Evolutionary conservation across 2,797 vertebrate species (phyloP), one percentile per base, ranked within the genome.

Genomic region (Champsocephalus gunnari): DNA sequence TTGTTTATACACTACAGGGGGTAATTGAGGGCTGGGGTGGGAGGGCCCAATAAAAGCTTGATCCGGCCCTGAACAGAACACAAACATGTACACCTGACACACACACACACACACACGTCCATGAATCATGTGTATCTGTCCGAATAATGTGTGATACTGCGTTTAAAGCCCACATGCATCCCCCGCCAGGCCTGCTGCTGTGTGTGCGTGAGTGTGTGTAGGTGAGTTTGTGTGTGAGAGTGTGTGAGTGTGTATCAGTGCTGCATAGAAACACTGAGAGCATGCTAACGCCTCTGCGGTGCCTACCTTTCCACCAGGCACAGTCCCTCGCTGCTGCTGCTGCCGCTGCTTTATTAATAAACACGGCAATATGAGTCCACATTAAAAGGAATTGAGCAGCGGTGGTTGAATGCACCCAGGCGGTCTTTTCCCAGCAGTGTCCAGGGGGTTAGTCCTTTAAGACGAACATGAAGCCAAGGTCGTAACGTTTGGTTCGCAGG

Each of bases 381-480:
- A 63, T 75, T 50, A 38, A 78, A 77, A 67, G 14, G 43, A 32
- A 56, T 66, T 49, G 73, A 44, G 70, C 24, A 21, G 47, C 54
- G 32, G 64, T 17, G 73, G 45, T 34, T 68, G 65, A 75, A 79
- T 70, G 73, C 66, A 71, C 24, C 77, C 58, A 3, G 65, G 72
- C 67, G 49, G 70, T 71, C 60, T 71, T 81, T 76, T 68, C 77
- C 72, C 71, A 65, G 74, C 74, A 64, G 53, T 13, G 61, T 77
- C 79, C 61, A 13, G 64, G 61, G 74, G 65, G 71, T 58, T 77
- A 82, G 53, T 87, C 80, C 75, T 88, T 80, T 88, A 43, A 87
- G 76, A 3, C 82, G 76, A 56, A 86, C 82, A 59, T 83, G 80
- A 58, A 86, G 77, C 83, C 86, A 86, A 84, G 82, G 87, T 89